Conservation (phyloP, 2,797 vertebrate species). For the Parotocinclus haroldoi region DNA sequence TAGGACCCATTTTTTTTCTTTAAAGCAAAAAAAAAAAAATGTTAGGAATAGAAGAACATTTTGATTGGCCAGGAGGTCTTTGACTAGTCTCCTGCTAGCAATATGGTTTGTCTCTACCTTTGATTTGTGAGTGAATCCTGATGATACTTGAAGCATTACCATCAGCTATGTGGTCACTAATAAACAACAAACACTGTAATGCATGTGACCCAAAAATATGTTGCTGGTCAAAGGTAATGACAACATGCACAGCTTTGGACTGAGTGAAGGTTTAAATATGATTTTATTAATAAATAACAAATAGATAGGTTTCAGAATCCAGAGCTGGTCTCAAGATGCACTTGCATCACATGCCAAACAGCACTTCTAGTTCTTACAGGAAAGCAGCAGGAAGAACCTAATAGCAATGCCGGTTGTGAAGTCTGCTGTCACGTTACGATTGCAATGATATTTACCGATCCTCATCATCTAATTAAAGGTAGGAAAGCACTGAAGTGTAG, state of each 20-base stretch:
- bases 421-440: constrained; percentile 25
- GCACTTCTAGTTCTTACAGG: constrained; percentile 21
- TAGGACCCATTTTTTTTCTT: neutral
- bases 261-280: constrained; percentile 22
- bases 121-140: constrained; percentile 31
- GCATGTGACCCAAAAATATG: constrained; percentile 23
- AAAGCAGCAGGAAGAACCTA: constrained; percentile 26
- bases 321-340: constrained; percentile 49
- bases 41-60: too few species aligned
- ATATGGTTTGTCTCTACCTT: constrained; percentile 38
- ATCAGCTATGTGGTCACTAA: constrained; percentile 39
- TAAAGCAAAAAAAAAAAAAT: too few species aligned
- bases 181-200: constrained; percentile 21
- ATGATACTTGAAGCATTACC: constrained; percentile 43
- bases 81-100: constrained; percentile 20
- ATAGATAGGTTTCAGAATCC: constrained; percentile 11
- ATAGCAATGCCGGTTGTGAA: constrained; percentile 26
- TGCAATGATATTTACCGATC: constrained; percentile 32
- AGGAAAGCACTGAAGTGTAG: constrained; percentile 52
- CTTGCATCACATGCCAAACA: constrained; percentile 25
- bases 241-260: constrained; percentile 30
- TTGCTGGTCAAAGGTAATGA: constrained; percentile 35
- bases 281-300: constrained; percentile 14
- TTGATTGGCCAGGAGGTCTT: constrained; percentile 14
- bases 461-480: constrained; percentile 47